phyloP scores from a whole-genome alignment of 2,888 invertebrate genomes.

The Ferrisia virgata region DNA sequence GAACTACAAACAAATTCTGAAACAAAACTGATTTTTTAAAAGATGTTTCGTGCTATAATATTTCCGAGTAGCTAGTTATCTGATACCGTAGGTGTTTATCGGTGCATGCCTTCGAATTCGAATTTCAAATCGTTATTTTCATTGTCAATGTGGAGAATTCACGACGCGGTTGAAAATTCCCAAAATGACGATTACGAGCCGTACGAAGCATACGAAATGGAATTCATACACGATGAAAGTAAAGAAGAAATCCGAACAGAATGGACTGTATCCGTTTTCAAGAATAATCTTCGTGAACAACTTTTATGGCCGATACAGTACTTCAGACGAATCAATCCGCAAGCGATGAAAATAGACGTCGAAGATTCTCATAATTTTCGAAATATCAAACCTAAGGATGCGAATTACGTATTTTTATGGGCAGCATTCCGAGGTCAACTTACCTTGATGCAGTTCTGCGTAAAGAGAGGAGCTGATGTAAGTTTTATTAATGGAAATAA shows the following conservation, averaged over 20 bases:
- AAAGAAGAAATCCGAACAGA: background rate
- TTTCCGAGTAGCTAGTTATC: background rate
- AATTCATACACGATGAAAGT: background rate
- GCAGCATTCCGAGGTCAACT: conserved; percentile 69
- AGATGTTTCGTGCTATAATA: background rate
- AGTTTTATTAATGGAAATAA: conserved; percentile 67
- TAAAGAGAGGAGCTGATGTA: conserved; percentile 67
- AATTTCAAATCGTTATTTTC: background rate
- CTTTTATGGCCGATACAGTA: background rate
- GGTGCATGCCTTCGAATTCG: background rate
- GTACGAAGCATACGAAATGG: background rate
- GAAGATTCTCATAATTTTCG: background rate
- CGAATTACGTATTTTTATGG: conserved; percentile 69
- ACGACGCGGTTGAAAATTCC: background rate
- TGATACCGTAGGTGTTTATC: background rate
- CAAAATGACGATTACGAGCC: background rate
- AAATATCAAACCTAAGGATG: conserved; percentile 48
- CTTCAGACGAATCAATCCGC: background rate
- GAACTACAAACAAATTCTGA: background rate
- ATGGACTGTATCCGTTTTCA: background rate
- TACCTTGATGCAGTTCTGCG: conserved; percentile 64
- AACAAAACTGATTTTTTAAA: background rate
- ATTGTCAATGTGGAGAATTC: background rate
- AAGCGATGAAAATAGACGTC: background rate
- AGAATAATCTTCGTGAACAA: background rate